Evolutionary conservation across 23 tunicate species (phyloP), one percentile per base, ranked within the genome.

Genomic region (Halocynthia aurantium): DNA sequence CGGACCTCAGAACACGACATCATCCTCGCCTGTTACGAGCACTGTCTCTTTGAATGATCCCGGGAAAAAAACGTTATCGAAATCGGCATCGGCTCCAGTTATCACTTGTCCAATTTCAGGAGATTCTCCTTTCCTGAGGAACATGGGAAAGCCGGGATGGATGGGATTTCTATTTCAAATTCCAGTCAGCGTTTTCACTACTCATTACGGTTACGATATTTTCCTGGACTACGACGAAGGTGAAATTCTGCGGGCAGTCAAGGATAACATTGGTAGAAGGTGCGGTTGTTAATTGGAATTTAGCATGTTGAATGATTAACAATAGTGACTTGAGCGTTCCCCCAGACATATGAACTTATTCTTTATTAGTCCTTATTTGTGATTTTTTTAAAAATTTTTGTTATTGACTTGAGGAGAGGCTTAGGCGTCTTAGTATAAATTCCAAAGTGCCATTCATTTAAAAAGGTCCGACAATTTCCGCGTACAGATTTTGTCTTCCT

Each of bases 21-120:
- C 44, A 31, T 31, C 44, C 44, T 31, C 44, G 2, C 44, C 44
- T 31, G 44, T 31, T 31, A 31, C 44, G 44, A 31, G 44, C 1
- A 31, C 44, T 31, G 44, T 31, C 2, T 31, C 44, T 31, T 31
- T 31, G 44, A 31, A 31, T 31, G 44, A 31, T 31, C 10, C 22
- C 8, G 70, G 64, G 22, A 6, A 54, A 53, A 53, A 53, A 10
- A 17, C 76, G 5, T 5, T 71, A 50, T 54, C 75, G 8, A 81
- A 81, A 57, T 81, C 77, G 67, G 84, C 84, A 8, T 81, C 84
- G 69, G 55, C 76, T 15, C 76, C 84, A 6, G 84, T 67, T 40
- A 70, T 81, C 7, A 52, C 84, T 19, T 65, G 70, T 65, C 70
- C 70, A 8, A 9, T 65, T 9, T 20, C 22, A 20, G 49, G 70